Conservation (phyloP, 2,797 vertebrate genomes). For the Microctenopoma steveboyesi region DNA sequence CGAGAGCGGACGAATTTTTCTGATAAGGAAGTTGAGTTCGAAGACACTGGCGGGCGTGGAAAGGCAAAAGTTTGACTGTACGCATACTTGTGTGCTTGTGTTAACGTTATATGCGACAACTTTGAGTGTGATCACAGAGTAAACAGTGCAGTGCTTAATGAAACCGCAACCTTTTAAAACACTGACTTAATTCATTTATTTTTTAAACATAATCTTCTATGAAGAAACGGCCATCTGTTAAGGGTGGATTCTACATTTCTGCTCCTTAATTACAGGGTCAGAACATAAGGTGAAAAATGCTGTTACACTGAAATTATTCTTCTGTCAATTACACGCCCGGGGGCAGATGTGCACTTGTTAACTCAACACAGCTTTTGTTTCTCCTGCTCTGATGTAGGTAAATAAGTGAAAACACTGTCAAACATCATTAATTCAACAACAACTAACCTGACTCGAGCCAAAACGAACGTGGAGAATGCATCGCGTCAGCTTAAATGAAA, state of each 20-base stretch:
- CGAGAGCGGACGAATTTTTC: conserved; percentile 31
- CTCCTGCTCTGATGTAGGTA: conserved; percentile 29
- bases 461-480: conserved; percentile 1
- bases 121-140: conserved; percentile 50
- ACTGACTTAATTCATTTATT: conserved; percentile 41
- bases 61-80: conserved; percentile 2
- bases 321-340: conserved; percentile 51
- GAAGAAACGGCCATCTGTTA: conserved; percentile 60
- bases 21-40: conserved; percentile 14
- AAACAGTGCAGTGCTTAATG: conserved; percentile 40
- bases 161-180: conserved; percentile 48
- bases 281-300: conserved; percentile 56
- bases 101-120: conserved; percentile 1
- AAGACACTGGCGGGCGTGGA: conserved; percentile 4
- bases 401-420: conserved; percentile 22
- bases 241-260: conserved; percentile 41
- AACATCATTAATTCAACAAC: conserved; percentile 33
- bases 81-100: not conserved
- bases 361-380: conserved; percentile 37
- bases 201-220: conserved; percentile 40
- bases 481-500: not conserved
- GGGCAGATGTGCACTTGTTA: conserved; percentile 46
- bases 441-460: conserved; percentile 14
- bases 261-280: conserved; percentile 62
- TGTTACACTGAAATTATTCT: conserved; percentile 56